Conservation (phyloP, 2,888 invertebrate genomes). For the Eupithecia exiguata region DNA sequence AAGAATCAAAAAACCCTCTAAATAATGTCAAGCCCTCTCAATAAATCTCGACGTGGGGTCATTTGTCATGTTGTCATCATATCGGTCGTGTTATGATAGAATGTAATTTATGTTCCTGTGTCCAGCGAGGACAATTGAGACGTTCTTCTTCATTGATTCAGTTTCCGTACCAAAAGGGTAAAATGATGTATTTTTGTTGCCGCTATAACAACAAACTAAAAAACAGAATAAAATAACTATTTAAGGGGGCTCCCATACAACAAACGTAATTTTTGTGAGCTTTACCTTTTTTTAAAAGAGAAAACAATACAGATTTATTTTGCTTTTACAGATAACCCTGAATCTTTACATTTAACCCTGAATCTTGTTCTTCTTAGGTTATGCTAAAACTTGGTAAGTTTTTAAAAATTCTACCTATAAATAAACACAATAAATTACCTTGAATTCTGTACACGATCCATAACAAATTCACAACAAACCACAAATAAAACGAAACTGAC, state of each 20-base stretch:
- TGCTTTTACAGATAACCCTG: neutral
- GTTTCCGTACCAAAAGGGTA: no score
- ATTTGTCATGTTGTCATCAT: constrained; percentile 43
- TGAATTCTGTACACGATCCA: neutral
- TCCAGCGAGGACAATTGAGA: constrained; percentile 7
- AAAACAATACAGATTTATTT: neutral
- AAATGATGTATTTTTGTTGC: no score
- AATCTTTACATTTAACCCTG: neutral
- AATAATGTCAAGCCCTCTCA: constrained; percentile 15
- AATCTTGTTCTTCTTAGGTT: neutral
- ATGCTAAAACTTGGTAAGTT: neutral
- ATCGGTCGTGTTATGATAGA: constrained; percentile 47
- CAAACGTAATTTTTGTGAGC: no score
- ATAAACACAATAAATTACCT: neutral
- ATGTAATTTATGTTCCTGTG: constrained; percentile 31
- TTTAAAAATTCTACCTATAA: neutral
- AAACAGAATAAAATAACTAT: no score
- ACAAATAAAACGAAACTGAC: neutral
- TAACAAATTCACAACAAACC: constrained; percentile 1
- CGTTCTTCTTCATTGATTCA: neutral
- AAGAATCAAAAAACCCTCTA: neutral
- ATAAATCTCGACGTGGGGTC: constrained; percentile 23
- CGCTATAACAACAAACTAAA: no score
- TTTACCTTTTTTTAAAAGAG: neutral
- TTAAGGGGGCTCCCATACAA: no score